Evolutionary conservation across 2,888 invertebrate species (phyloP).

Genomic region (Chalcis sispes): DNA sequence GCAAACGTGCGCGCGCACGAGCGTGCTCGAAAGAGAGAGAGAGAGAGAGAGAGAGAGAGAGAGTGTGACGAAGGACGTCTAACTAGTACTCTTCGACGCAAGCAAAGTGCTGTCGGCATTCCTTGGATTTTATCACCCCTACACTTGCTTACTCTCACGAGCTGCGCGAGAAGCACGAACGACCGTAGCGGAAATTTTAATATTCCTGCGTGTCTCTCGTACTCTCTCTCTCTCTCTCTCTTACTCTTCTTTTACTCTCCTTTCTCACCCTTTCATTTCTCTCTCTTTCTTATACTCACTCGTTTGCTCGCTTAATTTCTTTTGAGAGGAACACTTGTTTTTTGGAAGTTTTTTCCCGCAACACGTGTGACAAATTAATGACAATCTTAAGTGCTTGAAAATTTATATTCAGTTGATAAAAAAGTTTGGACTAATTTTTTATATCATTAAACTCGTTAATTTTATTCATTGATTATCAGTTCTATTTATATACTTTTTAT

Average conservation of each 20-base stretch:
- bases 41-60: neutral
- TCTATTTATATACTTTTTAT: too few relatives aligned
- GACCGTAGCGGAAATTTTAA: conserved; percentile 34
- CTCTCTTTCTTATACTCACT: neutral
- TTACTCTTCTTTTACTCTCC: neutral
- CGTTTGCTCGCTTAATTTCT: too few relatives aligned
- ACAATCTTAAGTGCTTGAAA: too few relatives aligned
- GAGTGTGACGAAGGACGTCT: neutral
- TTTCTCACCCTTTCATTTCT: neutral
- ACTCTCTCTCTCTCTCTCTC: neutral
- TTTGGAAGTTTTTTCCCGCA: neutral
- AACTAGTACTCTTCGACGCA: conserved; percentile 35
- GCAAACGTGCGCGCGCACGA: too few relatives aligned
- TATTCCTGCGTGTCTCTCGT: conserved; percentile 11
- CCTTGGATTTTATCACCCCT: conserved; percentile 44
- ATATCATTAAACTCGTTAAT: too few relatives aligned
- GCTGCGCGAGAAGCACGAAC: conserved; percentile 5
- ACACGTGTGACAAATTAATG: conserved; percentile 1
- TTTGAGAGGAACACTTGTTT: too few relatives aligned
- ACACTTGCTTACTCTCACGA: conserved; percentile 1
- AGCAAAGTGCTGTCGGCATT: conserved; percentile 34
- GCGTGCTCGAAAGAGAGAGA: too few relatives aligned
- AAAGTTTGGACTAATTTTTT: too few relatives aligned
- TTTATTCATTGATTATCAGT: too few relatives aligned
- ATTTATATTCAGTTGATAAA: too few relatives aligned